Conservation (phyloP, 2,888 invertebrate species). For the Cataglyphis albicans region DNA sequence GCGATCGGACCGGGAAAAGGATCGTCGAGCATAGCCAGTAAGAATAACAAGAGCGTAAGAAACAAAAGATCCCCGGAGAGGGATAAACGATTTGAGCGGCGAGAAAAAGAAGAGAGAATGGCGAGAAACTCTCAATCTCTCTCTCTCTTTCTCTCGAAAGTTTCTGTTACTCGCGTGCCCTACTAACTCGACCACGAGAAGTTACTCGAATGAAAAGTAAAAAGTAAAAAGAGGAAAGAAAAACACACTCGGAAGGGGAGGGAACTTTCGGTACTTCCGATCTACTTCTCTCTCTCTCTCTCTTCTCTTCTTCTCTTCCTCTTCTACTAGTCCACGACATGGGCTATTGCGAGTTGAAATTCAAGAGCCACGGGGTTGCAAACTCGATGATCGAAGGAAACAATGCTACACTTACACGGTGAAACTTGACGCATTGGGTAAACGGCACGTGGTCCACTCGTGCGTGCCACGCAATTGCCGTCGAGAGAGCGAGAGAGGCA, state of each 20-base stretch:
- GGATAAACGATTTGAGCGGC: neutral
- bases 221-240: conserved; percentile 24
- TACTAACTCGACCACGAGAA: conserved; percentile 56
- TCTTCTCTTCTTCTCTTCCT: neutral
- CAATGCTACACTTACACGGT: conserved; percentile 70
- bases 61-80: conserved; percentile 11
- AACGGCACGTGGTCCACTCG: conserved; percentile 62
- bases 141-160: conserved; percentile 49
- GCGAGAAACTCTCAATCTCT: conserved; percentile 37
- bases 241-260: conserved; percentile 23
- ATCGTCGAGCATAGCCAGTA: conserved; percentile 56
- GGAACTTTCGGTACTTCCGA: conserved; percentile 17
- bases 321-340: neutral
- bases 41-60: conserved; percentile 57
- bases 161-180: conserved; percentile 62
- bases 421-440: conserved; percentile 58
- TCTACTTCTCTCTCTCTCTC: neutral
- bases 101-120: neutral
- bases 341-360: conserved; percentile 11
- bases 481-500: conserved; percentile 24
- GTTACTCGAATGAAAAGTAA: conserved; percentile 55
- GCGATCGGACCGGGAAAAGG: conserved; percentile 30
- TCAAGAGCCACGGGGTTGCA: neutral
- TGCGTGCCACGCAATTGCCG: conserved; percentile 38
- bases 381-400: conserved; percentile 57